Evolutionary conservation across 2,888 invertebrate species (phyloP).

Genomic region (Scaptomyza reducta): DNA sequence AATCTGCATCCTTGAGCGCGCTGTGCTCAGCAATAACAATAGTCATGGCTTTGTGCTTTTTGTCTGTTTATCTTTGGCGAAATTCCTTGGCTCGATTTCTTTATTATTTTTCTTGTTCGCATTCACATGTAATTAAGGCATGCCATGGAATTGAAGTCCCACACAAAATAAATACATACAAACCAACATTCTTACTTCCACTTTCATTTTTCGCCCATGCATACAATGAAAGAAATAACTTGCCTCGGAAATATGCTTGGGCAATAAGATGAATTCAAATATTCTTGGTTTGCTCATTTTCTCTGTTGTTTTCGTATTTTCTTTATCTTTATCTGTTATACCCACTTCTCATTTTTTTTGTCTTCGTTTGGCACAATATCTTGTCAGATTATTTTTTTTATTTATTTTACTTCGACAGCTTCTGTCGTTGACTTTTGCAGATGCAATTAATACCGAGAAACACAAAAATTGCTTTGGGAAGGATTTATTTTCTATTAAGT

Average conservation of each 20-base stretch:
- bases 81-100: conserved; percentile 59
- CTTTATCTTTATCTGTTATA: background rate
- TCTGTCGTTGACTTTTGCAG: conserved; percentile 51
- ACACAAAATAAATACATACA: conserved; percentile 1
- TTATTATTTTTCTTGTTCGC: conserved; percentile 59
- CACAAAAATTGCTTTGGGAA: background rate
- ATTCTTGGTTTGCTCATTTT: conserved; percentile 30
- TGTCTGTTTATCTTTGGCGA: conserved; percentile 77
- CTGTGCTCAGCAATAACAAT: conserved; percentile 57
- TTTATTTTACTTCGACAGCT: conserved; percentile 24
- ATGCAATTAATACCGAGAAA: conserved; percentile 36
- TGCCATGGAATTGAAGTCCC: conserved; percentile 28
- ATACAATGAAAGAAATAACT: conserved; percentile 60
- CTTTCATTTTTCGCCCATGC: conserved; percentile 39
- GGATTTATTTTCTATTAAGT: too few relatives aligned
- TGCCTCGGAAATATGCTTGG: conserved; percentile 40
- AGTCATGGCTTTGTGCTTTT: conserved; percentile 55
- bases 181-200: conserved; percentile 12
- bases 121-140: conserved; percentile 71
- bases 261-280: conserved; percentile 52
- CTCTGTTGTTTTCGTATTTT: conserved; percentile 2
- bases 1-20: conserved; percentile 54
- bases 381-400: background rate
- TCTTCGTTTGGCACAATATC: too few relatives aligned
- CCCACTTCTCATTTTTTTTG: conserved; percentile 23